Conservation (phyloP, 2,113 vertebrate species). For the Microcebus tavaratra region DNA sequence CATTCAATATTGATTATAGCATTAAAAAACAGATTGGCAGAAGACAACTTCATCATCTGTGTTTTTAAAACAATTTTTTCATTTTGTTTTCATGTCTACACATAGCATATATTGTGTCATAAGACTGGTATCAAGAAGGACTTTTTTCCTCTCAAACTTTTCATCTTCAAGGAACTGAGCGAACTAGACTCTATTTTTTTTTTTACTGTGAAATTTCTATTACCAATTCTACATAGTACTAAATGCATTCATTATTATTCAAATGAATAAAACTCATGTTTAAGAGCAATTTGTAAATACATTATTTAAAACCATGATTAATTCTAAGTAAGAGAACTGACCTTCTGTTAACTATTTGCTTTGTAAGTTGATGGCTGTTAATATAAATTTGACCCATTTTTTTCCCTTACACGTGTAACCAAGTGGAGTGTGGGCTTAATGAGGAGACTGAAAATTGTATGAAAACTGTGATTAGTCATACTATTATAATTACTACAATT, state of each 20-base stretch:
- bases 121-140: not conserved
- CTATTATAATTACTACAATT: not conserved
- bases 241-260: slow-evolving; percentile 16
- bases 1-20: not conserved
- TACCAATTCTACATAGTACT: not conserved
- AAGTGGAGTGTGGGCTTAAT: not conserved
- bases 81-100: not conserved
- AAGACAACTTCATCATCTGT: not conserved
- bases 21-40: not conserved
- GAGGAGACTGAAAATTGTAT: not conserved
- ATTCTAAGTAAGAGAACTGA: slow-evolving; percentile 26
- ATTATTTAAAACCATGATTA: not conserved
- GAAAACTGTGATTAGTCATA: not conserved
- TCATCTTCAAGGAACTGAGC: not conserved
- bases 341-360: slow-evolving; percentile 13
- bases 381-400: slow-evolving; percentile 4
- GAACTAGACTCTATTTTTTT: not conserved
- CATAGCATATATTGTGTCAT: not conserved
- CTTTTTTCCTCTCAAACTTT: not conserved
- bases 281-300: slow-evolving; percentile 29
- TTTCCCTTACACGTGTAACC: not conserved
- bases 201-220: not conserved
- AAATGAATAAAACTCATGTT: not conserved
- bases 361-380: not conserved
- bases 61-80: not conserved